A percentile compares a stretch with the other conserved stretches of the same genome.
Evolutionary conservation across 2,113 vertebrate genomes (phyloP).

Genomic region (Sebastes fasciatus): DNA sequence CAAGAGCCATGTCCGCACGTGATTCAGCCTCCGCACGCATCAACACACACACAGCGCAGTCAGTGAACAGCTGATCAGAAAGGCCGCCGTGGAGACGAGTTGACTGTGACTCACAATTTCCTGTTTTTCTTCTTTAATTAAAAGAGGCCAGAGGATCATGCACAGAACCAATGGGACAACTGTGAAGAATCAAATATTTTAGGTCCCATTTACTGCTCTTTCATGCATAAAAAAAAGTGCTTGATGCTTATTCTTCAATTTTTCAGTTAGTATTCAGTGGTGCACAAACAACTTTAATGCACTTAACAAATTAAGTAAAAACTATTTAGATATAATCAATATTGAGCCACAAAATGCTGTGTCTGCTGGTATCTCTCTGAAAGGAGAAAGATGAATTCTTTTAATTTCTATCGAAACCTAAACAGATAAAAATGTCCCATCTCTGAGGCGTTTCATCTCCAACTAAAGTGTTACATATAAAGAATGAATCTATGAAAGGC

Average conservation of each 20-base stretch:
- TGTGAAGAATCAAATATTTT: constrained; percentile 8
- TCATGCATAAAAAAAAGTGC: constrained; percentile 3
- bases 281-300: constrained; percentile 17
- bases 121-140: constrained; percentile 12
- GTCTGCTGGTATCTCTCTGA: background rate
- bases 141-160: constrained; percentile 19
- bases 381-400: background rate
- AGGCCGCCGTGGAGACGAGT: background rate
- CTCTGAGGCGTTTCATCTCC: background rate
- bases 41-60: too few relatives aligned
- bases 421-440: background rate
- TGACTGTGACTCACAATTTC: constrained; percentile 48
- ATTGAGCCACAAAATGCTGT: constrained; percentile 3
- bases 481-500: constrained; percentile 29
- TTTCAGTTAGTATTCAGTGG: background rate
- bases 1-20: too few relatives aligned
- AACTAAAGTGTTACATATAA: constrained; percentile 23
- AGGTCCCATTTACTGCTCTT: constrained; percentile 7
- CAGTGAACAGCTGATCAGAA: too few relatives aligned
- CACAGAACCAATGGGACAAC: constrained; percentile 3
- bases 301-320: constrained; percentile 7
- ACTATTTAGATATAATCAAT: background rate
- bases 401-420: background rate
- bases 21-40: too few relatives aligned
- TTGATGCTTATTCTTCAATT: background rate